A percentile compares a stretch with the other conserved stretches of the same genome.
phyloP scores from a whole-genome alignment of 1,140 invertebrate genomes.

The Drosophila ercepeae region DNA sequence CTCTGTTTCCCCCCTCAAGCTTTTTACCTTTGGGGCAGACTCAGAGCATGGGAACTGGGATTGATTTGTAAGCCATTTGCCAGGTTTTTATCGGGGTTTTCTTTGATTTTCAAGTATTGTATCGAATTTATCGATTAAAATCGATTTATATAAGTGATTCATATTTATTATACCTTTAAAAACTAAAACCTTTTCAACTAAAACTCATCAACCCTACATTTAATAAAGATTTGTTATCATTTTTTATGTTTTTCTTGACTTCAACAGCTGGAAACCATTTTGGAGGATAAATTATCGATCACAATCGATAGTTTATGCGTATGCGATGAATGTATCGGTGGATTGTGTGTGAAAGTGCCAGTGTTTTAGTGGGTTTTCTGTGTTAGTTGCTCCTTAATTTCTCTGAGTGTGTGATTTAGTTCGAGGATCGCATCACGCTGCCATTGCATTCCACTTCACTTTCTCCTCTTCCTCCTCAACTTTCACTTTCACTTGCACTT shows the following conservation, averaged over 20 bases:
- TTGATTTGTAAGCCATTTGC: not conserved
- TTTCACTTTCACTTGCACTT: constrained; percentile 44
- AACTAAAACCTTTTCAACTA: too few relatives aligned
- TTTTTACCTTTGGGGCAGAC: not conserved
- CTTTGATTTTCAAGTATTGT: not conserved
- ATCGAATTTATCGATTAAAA: too few relatives aligned
- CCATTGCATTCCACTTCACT: constrained; percentile 50
- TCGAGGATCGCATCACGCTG: constrained; percentile 8
- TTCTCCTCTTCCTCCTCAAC: constrained; percentile 53
- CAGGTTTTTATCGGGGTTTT: not conserved
- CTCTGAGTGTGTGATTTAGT: constrained; percentile 7
- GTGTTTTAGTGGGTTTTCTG: not conserved
- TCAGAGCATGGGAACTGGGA: not conserved
- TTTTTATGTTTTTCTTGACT: not conserved
- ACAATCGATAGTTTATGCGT: not conserved
- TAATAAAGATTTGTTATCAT: not conserved
- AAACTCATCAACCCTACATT: not conserved
- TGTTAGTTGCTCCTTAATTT: not conserved
- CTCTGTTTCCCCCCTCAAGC: too few relatives aligned
- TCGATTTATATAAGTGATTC: too few relatives aligned
- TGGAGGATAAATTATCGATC: not conserved
- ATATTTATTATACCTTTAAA: too few relatives aligned
- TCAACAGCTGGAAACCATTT: not conserved
- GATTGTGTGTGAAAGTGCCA: not conserved
- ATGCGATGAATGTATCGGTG: too few relatives aligned